phyloP scores from a whole-genome alignment of 2,888 invertebrate species.

The Pharmacophagus antenor region DNA sequence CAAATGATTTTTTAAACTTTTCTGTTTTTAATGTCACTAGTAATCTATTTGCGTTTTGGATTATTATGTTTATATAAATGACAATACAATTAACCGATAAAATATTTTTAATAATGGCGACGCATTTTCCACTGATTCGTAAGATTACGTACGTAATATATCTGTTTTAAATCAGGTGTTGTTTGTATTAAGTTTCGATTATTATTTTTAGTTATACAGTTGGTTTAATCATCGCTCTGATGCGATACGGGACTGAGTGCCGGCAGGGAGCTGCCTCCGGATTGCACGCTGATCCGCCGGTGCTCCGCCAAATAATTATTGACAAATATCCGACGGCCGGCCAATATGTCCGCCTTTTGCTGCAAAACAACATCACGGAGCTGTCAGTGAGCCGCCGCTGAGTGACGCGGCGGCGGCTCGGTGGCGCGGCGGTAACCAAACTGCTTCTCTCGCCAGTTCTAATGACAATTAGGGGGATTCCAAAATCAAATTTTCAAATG shows the following conservation, averaged over 20 bases:
- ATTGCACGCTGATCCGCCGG: conserved; percentile 81
- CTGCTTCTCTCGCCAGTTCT: conserved; percentile 59
- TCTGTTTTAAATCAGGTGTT: background rate
- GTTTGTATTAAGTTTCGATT: background rate
- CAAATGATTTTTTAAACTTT: conserved; percentile 17
- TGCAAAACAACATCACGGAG: conserved; percentile 75
- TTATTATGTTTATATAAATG: conserved; percentile 34
- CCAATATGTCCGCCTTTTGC: conserved; percentile 82
- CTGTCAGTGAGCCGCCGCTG: conserved; percentile 58
- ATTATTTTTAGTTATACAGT: conserved; percentile 29
- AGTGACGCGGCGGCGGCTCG: conserved; percentile 33
- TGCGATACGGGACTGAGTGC: conserved; percentile 78
- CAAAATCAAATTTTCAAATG: conserved; percentile 54
- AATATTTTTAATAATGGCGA: background rate
- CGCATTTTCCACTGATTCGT: background rate
- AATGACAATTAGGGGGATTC: conserved; percentile 55
- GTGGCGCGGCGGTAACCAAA: conserved; percentile 49
- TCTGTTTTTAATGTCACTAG: conserved; percentile 9
- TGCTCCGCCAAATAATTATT: conserved; percentile 82
- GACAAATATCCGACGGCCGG: conserved; percentile 81
- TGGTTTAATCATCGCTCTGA: conserved; percentile 75
- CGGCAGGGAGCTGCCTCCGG: conserved; percentile 75
- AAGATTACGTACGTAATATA: background rate
- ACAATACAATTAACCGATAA: conserved; percentile 26
- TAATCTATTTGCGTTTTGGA: background rate